Base-by-base conservation (phyloP, 2,888 invertebrate genomes). In the Ophion ventricosus region DNA sequence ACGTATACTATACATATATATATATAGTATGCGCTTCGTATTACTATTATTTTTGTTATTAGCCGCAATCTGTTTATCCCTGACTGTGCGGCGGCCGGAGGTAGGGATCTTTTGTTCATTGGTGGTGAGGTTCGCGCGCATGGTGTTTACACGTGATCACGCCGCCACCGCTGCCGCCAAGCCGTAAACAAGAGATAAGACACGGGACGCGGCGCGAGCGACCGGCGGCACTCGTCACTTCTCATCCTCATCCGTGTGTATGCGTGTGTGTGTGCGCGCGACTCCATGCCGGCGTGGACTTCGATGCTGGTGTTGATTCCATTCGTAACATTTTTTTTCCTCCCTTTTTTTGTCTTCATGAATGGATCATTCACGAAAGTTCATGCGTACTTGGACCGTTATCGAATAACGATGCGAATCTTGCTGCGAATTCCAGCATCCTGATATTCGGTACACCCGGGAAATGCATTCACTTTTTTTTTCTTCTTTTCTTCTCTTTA, bases 81-180 rank as follows among this genome's bases (percentile, higher is more conserved):
- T 4, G 86, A 84, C 85, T 89, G 89, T 89, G 89, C 87, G 88
- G 87, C 61, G 73, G 56, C 80, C 64, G 77, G 67, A 80, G 81
- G 83, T 49, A 17, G 49, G 86, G 63, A 76, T 77, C 61, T 67
- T 29, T 61, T 43, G 25, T 77, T 63, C 78, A 74, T 64, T 74
- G 76, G 76, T 79, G 78, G 81, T 35, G 10, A 57, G 29, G 72
- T 74, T 23, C 67, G 67, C 86, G 88, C 29, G 29, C 91, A 91
- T 90, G 89, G 87, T 85, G 86, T 88, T 89, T 85, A 87, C 87
- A 85, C 91, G 90, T 91, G 91, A 91, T 91, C 90, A 70, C 49
- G 69, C 49, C 26, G 49, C 17, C 49, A 49, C 49, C 14, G 17
- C 49, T 0, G 43, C 10, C 63, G 43, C 10, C 63, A 77, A 84